Percentiles rank a stretch among this genome's conserved stretches.
phyloP scores from a whole-genome alignment of 2,797 vertebrate species.

The Bufotes viridis region DNA sequence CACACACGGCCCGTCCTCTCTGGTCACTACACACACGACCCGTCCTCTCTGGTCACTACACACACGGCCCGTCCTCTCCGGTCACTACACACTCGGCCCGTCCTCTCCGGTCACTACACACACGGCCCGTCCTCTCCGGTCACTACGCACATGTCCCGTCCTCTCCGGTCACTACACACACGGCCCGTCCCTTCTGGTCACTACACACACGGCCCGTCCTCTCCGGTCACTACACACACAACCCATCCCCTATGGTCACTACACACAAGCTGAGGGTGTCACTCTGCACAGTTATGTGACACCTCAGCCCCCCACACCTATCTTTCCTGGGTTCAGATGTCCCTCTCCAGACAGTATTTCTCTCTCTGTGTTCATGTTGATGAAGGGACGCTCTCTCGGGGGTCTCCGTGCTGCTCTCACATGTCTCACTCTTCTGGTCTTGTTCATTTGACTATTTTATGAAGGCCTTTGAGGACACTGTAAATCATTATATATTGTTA shows the following conservation, averaged over 20 bases:
- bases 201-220: neutral
- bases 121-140: neutral
- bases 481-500: constrained; percentile 61
- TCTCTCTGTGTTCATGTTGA: constrained; percentile 16
- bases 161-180: neutral
- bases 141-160: neutral
- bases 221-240: neutral
- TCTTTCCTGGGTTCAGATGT: neutral
- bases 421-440: constrained; percentile 39
- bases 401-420: constrained; percentile 34
- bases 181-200: neutral
- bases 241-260: neutral
- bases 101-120: neutral
- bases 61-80: neutral
- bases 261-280: neutral
- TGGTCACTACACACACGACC: neutral
- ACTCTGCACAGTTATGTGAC: constrained; percentile 18
- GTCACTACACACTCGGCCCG: neutral
- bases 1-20: constrained; percentile 5
- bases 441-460: constrained; percentile 40
- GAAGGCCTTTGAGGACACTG: constrained; percentile 52
- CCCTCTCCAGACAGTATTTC: neutral
- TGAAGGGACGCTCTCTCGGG: constrained; percentile 11
- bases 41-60: neutral
- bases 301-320: neutral